phyloP scores from a whole-genome alignment of 1,140 invertebrate species.

The Pachypeltis micranthus region DNA sequence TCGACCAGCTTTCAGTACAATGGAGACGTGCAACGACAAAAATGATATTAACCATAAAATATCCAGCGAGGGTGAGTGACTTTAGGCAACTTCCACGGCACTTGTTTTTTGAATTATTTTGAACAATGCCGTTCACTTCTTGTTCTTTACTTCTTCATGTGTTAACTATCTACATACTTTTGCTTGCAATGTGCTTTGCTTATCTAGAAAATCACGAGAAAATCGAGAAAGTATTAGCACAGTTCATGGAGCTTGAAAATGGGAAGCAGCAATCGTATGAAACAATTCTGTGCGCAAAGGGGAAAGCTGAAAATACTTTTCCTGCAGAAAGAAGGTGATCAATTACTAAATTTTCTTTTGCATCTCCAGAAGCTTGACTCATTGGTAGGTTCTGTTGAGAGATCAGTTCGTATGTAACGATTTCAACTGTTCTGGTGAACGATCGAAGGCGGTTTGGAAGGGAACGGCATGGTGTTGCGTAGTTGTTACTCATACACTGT shows the following conservation, averaged over 20 bases:
- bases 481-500: no score
- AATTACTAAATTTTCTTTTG: no score
- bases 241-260: constrained; percentile 38
- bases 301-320: constrained; percentile 85
- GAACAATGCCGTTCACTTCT: not conserved
- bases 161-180: not conserved
- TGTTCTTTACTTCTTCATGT: not conserved
- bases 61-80: not conserved
- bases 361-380: no score
- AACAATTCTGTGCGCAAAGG: constrained; percentile 76
- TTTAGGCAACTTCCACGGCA: no score
- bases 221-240: constrained; percentile 31
- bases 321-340: constrained; percentile 87
- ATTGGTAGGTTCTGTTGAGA: no score
- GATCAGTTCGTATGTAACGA: no score
- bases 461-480: no score
- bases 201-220: constrained; percentile 23
- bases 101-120: not conserved
- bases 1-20: not conserved
- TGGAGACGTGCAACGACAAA: not conserved
- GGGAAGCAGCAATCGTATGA: constrained; percentile 58
- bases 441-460: no score
- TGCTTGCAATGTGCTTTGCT: constrained; percentile 44
- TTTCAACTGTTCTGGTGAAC: no score
- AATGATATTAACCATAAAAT: not conserved